These are phyloP conservation scores for Acanthococcus lagerstroemiae DNA, from an alignment of 2,888 invertebrate genomes.

Conservation along the genomic window DNA sequence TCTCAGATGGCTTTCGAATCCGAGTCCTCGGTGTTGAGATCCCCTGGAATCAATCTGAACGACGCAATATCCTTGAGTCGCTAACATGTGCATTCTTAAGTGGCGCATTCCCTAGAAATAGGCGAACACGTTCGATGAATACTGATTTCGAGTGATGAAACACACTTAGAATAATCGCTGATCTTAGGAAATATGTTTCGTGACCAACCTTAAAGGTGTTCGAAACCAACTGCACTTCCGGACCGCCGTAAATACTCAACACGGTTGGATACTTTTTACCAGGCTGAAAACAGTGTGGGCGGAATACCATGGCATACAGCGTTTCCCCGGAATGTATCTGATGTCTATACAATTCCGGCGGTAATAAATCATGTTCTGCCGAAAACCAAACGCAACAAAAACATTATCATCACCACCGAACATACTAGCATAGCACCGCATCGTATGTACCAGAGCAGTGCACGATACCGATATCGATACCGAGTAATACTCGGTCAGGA, in stretches of 20 bases:
- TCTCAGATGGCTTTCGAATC: constrained; percentile 83
- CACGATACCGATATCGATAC: too few relatives aligned
- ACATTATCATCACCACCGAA: background rate
- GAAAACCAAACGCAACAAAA: background rate
- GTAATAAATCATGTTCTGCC: constrained; percentile 37
- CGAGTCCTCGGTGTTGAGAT: constrained; percentile 81
- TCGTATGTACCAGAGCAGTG: too few relatives aligned
- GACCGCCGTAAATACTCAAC: constrained; percentile 95
- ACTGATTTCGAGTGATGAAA: too few relatives aligned
- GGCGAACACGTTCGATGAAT: too few relatives aligned
- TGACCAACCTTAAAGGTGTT: constrained; percentile 80
- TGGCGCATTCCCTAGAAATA: constrained; percentile 69
- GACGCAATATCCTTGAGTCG: constrained; percentile 91
- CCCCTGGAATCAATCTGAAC: constrained; percentile 92
- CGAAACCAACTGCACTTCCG: constrained; percentile 93
- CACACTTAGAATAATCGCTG: too few relatives aligned
- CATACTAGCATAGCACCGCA: too few relatives aligned
- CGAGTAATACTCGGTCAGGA: too few relatives aligned
- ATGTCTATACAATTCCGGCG: constrained; percentile 63
- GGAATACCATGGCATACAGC: constrained; percentile 81
- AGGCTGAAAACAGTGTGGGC: constrained; percentile 55
- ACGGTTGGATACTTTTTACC: constrained; percentile 78
- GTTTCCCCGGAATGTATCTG: constrained; percentile 58
- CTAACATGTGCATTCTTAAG: constrained; percentile 85
- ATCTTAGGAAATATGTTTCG: background rate